phyloP scores from a whole-genome alignment of 2,797 vertebrate species.

The Acipenser ruthenus region DNA sequence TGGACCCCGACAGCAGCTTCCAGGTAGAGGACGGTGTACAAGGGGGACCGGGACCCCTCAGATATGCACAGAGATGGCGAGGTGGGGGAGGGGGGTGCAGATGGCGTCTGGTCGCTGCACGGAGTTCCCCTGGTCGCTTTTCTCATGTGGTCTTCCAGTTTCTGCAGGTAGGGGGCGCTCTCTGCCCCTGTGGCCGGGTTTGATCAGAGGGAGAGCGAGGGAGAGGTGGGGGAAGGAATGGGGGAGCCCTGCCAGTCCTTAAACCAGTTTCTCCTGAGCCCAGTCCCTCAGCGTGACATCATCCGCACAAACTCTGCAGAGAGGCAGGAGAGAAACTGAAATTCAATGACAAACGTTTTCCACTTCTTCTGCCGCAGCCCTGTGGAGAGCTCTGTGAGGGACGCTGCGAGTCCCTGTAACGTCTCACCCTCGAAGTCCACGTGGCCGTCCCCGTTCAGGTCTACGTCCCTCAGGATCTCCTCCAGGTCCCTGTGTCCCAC shows the following conservation, averaged over 20 bases:
- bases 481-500: slow-evolving; percentile 94
- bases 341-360: slow-evolving; percentile 6
- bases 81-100: slow-evolving; percentile 20
- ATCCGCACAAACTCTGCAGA: slow-evolving; percentile 86
- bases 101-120: slow-evolving; percentile 28
- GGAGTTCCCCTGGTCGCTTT: slow-evolving; percentile 18
- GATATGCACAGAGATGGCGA: slow-evolving; percentile 9
- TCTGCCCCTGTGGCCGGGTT: slow-evolving; percentile 9
- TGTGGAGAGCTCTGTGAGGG: background rate
- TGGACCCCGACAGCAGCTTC: slow-evolving; percentile 20
- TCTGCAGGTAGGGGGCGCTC: slow-evolving; percentile 8
- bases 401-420: background rate
- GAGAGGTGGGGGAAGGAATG: slow-evolving; percentile 46
- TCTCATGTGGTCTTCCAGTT: slow-evolving; percentile 9
- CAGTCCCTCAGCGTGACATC: slow-evolving; percentile 84
- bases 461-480: slow-evolving; percentile 91
- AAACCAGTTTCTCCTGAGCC: background rate
- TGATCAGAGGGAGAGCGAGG: slow-evolving; percentile 31
- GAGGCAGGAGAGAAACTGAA: slow-evolving; percentile 20
- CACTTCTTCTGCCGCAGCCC: background rate
- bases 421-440: slow-evolving; percentile 95
- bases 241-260: slow-evolving; percentile 43
- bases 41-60: slow-evolving; percentile 9
- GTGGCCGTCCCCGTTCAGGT: slow-evolving; percentile 91
- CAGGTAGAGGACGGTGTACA: slow-evolving; percentile 14